Conservation (phyloP, 2,888 invertebrate species). For the Mimumesa dahlbomi region DNA sequence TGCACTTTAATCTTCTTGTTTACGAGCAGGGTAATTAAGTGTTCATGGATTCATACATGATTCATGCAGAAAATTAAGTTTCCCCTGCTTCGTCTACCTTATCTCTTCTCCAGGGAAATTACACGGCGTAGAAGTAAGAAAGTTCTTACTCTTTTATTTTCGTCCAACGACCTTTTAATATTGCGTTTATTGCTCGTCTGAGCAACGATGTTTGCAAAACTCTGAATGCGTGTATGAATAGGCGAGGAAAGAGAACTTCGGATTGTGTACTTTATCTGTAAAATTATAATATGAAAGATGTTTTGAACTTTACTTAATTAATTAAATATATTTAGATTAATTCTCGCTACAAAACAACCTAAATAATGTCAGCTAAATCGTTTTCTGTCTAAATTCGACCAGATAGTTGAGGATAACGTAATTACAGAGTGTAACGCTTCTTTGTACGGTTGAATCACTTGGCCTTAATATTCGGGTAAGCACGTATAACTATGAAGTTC, state of each 20-base stretch:
- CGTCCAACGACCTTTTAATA: slow-evolving; percentile 18
- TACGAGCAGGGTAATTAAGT: slow-evolving; percentile 26
- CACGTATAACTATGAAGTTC: slow-evolving; percentile 43
- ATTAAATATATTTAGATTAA: too few species aligned
- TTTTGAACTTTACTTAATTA: too few species aligned
- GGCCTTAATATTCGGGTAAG: slow-evolving; percentile 22
- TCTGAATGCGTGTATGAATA: too few species aligned
- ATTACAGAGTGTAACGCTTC: too few species aligned
- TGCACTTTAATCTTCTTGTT: slow-evolving; percentile 3
- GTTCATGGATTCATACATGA: slow-evolving; percentile 15
- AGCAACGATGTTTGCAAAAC: not conserved
- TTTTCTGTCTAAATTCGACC: too few species aligned
- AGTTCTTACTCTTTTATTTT: slow-evolving; percentile 25
- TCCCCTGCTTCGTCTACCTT: slow-evolving; percentile 5
- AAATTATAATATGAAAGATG: too few species aligned
- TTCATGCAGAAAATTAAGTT: slow-evolving; percentile 34
- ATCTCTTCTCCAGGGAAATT: slow-evolving; percentile 52
- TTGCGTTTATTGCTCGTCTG: slow-evolving; percentile 4
- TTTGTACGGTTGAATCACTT: too few species aligned
- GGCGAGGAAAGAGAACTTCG: too few species aligned
- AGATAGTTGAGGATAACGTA: too few species aligned
- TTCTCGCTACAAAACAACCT: too few species aligned
- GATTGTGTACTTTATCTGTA: too few species aligned
- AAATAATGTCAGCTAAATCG: too few species aligned
- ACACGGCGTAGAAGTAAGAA: slow-evolving; percentile 20